phyloP scores from a whole-genome alignment of 2,113 vertebrate genomes.

The Laticauda colubrina region DNA sequence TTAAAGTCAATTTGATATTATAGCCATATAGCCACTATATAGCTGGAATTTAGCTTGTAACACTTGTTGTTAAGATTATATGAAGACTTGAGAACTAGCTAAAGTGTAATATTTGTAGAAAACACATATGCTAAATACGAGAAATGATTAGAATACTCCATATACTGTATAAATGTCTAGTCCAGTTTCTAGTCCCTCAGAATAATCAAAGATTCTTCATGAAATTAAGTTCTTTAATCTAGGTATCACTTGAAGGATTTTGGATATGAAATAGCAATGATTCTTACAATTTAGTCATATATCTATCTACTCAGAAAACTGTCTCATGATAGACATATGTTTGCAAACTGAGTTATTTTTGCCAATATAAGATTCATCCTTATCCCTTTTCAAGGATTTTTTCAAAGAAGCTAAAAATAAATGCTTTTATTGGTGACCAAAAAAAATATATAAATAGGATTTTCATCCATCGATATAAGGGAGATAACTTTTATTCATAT shows the following conservation, averaged over 20 bases:
- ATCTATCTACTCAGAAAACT: neutral
- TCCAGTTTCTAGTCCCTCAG: neutral
- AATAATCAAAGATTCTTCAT: neutral
- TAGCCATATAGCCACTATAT: neutral
- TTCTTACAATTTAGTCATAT: neutral
- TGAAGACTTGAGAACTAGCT: neutral
- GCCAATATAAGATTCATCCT: neutral
- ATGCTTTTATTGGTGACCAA: neutral
- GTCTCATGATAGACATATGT: neutral
- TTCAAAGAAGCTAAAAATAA: neutral
- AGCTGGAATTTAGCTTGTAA: neutral
- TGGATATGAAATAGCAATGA: constrained; percentile 13
- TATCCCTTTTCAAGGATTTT: neutral
- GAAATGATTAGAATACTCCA: neutral
- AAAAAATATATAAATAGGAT: neutral
- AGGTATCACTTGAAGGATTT: neutral
- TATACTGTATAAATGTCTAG: neutral
- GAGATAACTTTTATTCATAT: neutral
- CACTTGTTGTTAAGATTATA: neutral
- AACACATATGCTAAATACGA: neutral
- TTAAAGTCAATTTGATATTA: neutral
- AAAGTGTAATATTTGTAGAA: neutral
- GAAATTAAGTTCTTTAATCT: neutral
- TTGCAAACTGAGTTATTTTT: constrained; percentile 19
- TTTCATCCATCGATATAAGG: neutral